Evolutionary conservation across 2,888 invertebrate species (phyloP), one percentile per base, ranked within the genome.

Genomic region (Acanthacorydalis orientalis): DNA sequence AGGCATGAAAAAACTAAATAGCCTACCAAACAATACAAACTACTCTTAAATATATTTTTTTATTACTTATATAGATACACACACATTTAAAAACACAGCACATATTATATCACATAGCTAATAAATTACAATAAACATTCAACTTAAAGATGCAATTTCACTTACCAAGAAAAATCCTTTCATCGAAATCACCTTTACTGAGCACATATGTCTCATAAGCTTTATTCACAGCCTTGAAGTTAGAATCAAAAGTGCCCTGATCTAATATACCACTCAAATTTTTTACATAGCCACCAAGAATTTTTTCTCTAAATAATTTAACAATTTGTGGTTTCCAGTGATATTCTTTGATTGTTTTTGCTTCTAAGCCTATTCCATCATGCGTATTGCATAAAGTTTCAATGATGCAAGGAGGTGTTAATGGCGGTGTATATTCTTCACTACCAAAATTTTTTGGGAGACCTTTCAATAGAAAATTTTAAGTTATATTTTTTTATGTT

Each of bases 111-210:
- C 23, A 23, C 6, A 23, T 6, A 23, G 23, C 23, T 23, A 23
- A 2, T 23, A 23, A 23, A 6, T 23, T 23, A 23, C 6, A 23
- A 23, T 23, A 4, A 23, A 23, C 6, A 23, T 23, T 23, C 2
- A 23, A 23, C 6, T 23, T 23, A 23, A 23, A 23, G 3, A 23
- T 23, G 23, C 31, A 10, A 51, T 52, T 50, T 37, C 47, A 61
- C 66, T 78, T 74, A 74, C 86, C 84, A 58, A 93, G 74, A 68
- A 97, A 91, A 65, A 97, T 88, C 59, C 95, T 77, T 66, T 98
- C 97, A 64, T 98, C 97, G 65, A 97, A 88, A 64, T 95, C 92
- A 1, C 95, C 93, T 51, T 85, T 83, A 62, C 81, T 88, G 37
- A 93, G 69, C 23, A 96, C 85, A 64, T 85, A 88, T 46, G 86